phyloP scores from a whole-genome alignment of 2,113 vertebrate species.

The Phycodurus eques region DNA sequence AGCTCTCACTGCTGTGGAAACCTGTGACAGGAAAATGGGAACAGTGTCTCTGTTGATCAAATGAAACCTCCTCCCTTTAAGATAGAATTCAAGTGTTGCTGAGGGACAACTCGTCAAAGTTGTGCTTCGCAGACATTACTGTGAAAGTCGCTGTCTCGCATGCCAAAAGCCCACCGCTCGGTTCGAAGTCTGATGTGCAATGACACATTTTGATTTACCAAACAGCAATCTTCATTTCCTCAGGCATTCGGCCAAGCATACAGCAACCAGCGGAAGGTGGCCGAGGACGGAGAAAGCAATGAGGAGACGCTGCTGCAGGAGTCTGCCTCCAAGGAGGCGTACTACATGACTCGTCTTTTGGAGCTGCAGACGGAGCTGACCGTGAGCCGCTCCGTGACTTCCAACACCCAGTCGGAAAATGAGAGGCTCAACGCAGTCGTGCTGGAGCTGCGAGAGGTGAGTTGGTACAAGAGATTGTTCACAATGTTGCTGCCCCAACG shows the following conservation, averaged over 20 bases:
- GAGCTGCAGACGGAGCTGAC: slow-evolving; percentile 91
- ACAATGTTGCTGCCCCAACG: background rate
- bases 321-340: slow-evolving; percentile 93
- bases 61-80: slow-evolving; percentile 67
- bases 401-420: slow-evolving; percentile 85
- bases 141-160: slow-evolving; percentile 12
- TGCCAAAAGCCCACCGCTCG: background rate
- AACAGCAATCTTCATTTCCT: background rate
- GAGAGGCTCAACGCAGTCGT: slow-evolving; percentile 82
- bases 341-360: slow-evolving; percentile 86
- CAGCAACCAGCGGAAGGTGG: slow-evolving; percentile 93
- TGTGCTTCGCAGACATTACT: slow-evolving; percentile 14
- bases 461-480: background rate
- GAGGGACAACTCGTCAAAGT: slow-evolving; percentile 16
- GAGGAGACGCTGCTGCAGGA: slow-evolving; percentile 95
- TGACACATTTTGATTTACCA: slow-evolving; percentile 16
- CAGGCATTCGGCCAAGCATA: slow-evolving; percentile 98
- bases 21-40: slow-evolving; percentile 75
- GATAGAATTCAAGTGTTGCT: slow-evolving; percentile 39
- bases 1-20: slow-evolving; percentile 62
- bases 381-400: slow-evolving; percentile 80
- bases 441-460: slow-evolving; percentile 91
- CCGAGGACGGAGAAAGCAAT: slow-evolving; percentile 91
- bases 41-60: slow-evolving; percentile 73
- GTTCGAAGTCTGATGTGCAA: slow-evolving; percentile 3